phyloP scores from a whole-genome alignment of 2,113 vertebrate species.

The Amphiprion percula region DNA sequence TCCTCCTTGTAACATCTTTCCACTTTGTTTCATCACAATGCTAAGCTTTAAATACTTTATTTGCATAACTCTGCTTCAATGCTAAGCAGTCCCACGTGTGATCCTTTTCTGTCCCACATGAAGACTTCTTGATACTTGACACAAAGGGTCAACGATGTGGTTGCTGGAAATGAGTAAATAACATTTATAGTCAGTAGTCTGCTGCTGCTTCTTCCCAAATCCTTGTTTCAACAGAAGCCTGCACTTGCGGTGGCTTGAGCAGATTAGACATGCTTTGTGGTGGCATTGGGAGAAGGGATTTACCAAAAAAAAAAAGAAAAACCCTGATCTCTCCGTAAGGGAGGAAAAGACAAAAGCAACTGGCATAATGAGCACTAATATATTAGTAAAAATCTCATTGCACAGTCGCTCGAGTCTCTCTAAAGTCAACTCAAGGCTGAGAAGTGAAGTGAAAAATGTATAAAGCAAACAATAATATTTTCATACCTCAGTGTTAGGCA shows the following conservation, averaged over 20 bases:
- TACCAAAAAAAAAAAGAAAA: neutral
- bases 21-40: constrained; percentile 4
- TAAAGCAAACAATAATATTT: neutral
- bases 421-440: neutral
- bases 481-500: neutral
- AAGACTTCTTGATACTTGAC: constrained; percentile 10
- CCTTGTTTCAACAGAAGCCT: constrained; percentile 35
- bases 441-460: rapidly evolving
- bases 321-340: neutral
- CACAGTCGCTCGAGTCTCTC: neutral
- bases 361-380: constrained; percentile 18
- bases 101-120: constrained; percentile 8
- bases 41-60: constrained; percentile 25
- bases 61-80: constrained; percentile 9
- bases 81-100: neutral
- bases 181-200: constrained; percentile 13
- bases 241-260: neutral
- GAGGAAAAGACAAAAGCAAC: neutral
- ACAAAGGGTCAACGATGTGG: constrained; percentile 5
- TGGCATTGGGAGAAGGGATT: constrained; percentile 28
- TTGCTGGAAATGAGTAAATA: constrained; percentile 18
- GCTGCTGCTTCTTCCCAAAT: constrained; percentile 26
- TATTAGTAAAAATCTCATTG: neutral
- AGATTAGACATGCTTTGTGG: constrained; percentile 53
- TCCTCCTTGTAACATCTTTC: constrained; percentile 3